These are phyloP conservation scores for Deroptyus accipitrinus DNA, from an alignment of 2,113 vertebrate genomes.

Conservation along the genomic window DNA sequence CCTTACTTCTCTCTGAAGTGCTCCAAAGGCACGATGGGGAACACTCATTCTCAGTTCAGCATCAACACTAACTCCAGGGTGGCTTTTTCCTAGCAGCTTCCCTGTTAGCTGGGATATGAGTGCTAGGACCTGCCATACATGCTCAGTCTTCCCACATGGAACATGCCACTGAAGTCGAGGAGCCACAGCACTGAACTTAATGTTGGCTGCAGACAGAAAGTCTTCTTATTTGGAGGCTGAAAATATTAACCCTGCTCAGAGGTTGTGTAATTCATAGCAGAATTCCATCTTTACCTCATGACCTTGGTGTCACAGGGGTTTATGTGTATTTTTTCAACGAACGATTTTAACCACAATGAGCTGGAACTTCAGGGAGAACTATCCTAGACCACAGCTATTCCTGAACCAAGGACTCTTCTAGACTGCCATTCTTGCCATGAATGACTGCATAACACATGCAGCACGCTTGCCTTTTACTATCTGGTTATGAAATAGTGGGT, in stretches of 20 bases:
- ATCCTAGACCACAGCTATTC: not conserved
- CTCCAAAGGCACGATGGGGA: rapidly evolving
- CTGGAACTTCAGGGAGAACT: not conserved
- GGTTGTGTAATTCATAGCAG: not conserved
- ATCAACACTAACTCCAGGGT: not conserved
- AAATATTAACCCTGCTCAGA: not conserved
- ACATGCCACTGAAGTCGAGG: not conserved
- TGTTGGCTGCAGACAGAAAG: not conserved
- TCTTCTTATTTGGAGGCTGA: not conserved
- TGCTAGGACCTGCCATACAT: not conserved
- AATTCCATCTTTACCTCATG: not conserved
- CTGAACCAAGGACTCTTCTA: not conserved
- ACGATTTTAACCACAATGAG: not conserved
- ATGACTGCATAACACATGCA: not conserved
- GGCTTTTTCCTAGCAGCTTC: not conserved
- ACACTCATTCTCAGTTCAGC: not conserved
- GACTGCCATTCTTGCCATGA: not conserved
- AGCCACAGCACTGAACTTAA: not conserved
- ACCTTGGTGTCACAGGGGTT: not conserved
- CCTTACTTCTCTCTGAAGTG: not conserved
- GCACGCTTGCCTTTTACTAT: not conserved
- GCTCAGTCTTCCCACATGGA: rapidly evolving
- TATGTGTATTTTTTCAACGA: not conserved
- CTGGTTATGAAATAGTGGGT: not conserved
- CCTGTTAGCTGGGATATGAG: not conserved